phyloP scores from a whole-genome alignment of 2,113 vertebrate species.

The Antennarius striatus region DNA sequence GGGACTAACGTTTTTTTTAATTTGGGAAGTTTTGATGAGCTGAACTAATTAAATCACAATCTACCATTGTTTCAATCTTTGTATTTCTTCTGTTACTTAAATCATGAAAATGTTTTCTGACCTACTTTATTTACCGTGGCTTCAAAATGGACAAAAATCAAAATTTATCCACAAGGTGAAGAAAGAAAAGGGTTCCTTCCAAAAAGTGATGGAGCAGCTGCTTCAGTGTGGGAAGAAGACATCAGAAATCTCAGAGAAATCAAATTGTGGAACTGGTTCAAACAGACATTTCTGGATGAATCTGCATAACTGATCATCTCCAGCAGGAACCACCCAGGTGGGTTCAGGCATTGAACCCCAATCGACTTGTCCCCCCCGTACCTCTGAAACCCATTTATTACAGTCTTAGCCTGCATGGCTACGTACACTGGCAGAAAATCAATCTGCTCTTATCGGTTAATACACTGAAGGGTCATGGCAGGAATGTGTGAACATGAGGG shows the following conservation, averaged over 20 bases:
- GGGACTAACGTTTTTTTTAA: constrained; percentile 4
- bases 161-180: too few species aligned
- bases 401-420: constrained; percentile 31
- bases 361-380: constrained; percentile 65
- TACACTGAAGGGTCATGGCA: constrained; percentile 47
- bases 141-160: too few species aligned
- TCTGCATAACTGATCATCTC: constrained; percentile 60
- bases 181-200: too few species aligned
- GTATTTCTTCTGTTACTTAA: background rate
- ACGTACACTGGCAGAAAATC: constrained; percentile 70
- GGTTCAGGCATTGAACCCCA: constrained; percentile 68
- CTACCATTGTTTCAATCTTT: background rate
- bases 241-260: too few species aligned
- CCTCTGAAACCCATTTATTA: constrained; percentile 72
- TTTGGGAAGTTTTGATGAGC: constrained; percentile 7
- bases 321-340: constrained; percentile 60
- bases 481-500: constrained; percentile 58
- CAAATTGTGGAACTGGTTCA: too few species aligned
- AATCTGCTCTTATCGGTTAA: constrained; percentile 73
- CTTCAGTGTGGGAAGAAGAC: too few species aligned
- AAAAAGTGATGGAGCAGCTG: too few species aligned
- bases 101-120: too few species aligned
- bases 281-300: constrained; percentile 5
- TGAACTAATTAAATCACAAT: constrained; percentile 1
- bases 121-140: too few species aligned